Evolutionary conservation across 2,113 vertebrate species (phyloP).

Genomic region (Oreochromis aureus): DNA sequence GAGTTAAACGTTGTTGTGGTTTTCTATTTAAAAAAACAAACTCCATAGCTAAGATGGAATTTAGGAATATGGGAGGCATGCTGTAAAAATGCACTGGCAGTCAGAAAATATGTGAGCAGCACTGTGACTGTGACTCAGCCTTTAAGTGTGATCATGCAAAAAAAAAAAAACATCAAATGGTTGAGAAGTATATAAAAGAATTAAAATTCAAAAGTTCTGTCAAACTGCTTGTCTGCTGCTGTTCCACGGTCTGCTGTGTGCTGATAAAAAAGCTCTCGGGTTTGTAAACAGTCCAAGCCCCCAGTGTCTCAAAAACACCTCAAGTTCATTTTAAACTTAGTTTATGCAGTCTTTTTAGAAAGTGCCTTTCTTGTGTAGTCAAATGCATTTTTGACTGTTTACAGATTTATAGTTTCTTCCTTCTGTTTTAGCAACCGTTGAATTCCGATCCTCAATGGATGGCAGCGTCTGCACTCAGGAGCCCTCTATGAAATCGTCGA

Average conservation of each 20-base stretch:
- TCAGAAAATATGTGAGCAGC: background rate
- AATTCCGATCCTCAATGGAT: slow-evolving; percentile 86
- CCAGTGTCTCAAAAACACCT: background rate
- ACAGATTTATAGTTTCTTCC: background rate
- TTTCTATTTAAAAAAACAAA: background rate
- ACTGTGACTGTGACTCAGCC: slow-evolving; percentile 12
- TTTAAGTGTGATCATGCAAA: slow-evolving; percentile 23
- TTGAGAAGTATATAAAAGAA: background rate
- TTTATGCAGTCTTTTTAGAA: background rate
- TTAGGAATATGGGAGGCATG: background rate
- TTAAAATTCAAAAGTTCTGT: slow-evolving; percentile 13
- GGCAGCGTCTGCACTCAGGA: slow-evolving; percentile 86
- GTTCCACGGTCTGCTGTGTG: background rate
- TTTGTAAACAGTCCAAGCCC: background rate
- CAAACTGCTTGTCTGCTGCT: background rate
- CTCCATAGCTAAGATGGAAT: background rate
- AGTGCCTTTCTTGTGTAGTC: background rate
- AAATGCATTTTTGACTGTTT: background rate
- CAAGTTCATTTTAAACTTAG: background rate
- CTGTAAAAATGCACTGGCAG: background rate
- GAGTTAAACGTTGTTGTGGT: background rate
- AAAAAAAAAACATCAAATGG: background rate
- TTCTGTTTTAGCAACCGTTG: slow-evolving; percentile 84
- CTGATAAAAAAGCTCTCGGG: slow-evolving; percentile 15
- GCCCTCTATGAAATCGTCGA: slow-evolving; percentile 83